phyloP scores from a whole-genome alignment of 2,797 vertebrate genomes.

The Melanotaenia parkinsoni region DNA sequence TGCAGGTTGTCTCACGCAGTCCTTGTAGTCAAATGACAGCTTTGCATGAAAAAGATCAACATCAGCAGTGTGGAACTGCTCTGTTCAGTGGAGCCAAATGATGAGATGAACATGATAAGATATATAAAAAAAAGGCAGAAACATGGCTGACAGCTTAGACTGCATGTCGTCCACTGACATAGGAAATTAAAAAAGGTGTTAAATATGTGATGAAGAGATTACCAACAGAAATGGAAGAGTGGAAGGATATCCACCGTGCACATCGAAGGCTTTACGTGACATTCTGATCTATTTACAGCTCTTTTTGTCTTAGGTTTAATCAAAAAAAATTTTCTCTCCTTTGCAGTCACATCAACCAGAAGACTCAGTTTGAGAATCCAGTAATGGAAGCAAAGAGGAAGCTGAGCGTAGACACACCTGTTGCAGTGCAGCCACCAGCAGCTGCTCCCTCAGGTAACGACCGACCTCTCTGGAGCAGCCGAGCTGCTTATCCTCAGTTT shows the following conservation, averaged over 20 bases:
- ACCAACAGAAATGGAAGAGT: not conserved
- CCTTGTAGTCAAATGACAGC: slow-evolving; percentile 57
- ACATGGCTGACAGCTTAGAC: slow-evolving; percentile 5
- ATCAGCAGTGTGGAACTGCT: slow-evolving; percentile 7
- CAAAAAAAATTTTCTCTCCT: slow-evolving; percentile 28
- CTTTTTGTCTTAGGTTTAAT: not conserved
- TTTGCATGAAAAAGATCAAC: slow-evolving; percentile 62
- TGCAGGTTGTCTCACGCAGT: slow-evolving; percentile 15
- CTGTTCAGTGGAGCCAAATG: not conserved
- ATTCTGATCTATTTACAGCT: not conserved
- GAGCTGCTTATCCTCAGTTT: not conserved
- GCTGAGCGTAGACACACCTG: slow-evolving; percentile 69
- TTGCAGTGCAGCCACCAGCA: slow-evolving; percentile 51
- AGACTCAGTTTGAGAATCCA: slow-evolving; percentile 99
- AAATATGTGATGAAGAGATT: slow-evolving; percentile 4
- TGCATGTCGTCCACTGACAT: not conserved
- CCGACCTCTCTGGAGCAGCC: not conserved
- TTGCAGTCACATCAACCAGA: slow-evolving; percentile 96
- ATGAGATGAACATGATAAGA: not conserved
- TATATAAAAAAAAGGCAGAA: not conserved
- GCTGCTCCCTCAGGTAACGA: slow-evolving; percentile 76
- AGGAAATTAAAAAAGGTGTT: not conserved
- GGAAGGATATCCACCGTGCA: not conserved
- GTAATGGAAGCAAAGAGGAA: slow-evolving; percentile 95
- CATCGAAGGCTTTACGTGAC: not conserved